A percentile compares a stretch with the other conserved stretches of the same genome.
Conservation (phyloP, 1,140 invertebrate species). For the Drosophila novamexicana region DNA sequence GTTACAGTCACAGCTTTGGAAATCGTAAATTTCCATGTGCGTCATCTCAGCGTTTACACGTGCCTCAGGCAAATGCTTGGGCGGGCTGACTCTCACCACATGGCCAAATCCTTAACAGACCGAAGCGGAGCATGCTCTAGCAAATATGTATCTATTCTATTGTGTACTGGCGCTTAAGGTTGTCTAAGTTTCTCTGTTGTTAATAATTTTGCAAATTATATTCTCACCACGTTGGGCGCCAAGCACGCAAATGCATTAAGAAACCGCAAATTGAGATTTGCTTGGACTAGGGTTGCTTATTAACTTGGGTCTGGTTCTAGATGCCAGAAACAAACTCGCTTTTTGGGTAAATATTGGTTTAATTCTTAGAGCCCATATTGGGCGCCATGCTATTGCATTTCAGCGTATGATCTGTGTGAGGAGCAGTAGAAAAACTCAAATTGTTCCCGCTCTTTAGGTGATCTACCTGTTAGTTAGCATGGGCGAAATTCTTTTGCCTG, state of each 20-base stretch:
- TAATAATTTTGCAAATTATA: no score
- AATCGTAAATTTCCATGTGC: constrained; percentile 58
- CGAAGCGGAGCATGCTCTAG: constrained; percentile 14
- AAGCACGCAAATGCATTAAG: no score
- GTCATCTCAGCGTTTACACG: constrained; percentile 37
- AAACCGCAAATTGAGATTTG: no score
- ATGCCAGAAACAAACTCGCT: neutral
- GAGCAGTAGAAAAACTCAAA: no score
- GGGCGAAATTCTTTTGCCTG: neutral
- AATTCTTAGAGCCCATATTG: neutral
- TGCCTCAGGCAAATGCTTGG: constrained; percentile 52
- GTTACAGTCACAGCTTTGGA: constrained; percentile 22
- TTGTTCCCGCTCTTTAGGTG: neutral
- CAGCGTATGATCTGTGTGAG: no score
- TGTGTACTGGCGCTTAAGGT: no score
- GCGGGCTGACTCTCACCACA: constrained; percentile 21
- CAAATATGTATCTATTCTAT: neutral
- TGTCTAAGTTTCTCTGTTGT: no score
- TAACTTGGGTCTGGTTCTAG: no score
- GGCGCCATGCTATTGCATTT: neutral
- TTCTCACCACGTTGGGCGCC: no score
- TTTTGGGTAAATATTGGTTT: neutral
- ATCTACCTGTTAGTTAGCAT: neutral
- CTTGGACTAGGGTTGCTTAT: no score
- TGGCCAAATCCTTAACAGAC: neutral